Evolutionary conservation across 2,888 invertebrate species (phyloP).

Genomic region (Plusia festucae): DNA sequence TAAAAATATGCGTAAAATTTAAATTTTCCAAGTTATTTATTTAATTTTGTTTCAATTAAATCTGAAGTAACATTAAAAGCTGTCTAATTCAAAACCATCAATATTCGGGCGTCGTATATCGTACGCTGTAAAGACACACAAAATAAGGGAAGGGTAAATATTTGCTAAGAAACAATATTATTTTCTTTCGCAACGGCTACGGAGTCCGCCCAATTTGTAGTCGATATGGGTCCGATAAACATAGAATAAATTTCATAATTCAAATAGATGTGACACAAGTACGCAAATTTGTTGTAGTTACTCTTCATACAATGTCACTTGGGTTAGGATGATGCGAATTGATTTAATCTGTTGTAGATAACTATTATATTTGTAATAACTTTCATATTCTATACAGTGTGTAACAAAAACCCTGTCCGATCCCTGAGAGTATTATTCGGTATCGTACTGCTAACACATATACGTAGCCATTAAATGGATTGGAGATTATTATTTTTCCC

Average conservation of each 20-base stretch:
- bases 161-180: constrained; percentile 89
- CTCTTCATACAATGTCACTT: no score
- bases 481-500: no score
- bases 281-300: not conserved
- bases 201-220: constrained; percentile 84
- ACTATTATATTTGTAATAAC: no score
- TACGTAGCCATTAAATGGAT: no score
- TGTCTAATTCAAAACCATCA: constrained; percentile 54
- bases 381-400: no score
- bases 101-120: constrained; percentile 63
- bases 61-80: constrained; percentile 34
- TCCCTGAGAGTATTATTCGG: no score
- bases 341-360: no score
- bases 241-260: constrained; percentile 68
- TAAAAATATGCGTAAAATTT: no score
- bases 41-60: not conserved
- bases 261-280: constrained; percentile 46
- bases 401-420: no score
- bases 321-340: no score
- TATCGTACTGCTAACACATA: no score
- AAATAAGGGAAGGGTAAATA: constrained; percentile 82
- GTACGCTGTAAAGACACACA: constrained; percentile 73
- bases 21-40: no score
- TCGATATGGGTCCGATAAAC: constrained; percentile 82
- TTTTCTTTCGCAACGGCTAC: constrained; percentile 79